These are phyloP conservation scores for Mesochorus sp. DNA, from an alignment of 2,888 invertebrate genomes.

Conservation along the genomic window DNA sequence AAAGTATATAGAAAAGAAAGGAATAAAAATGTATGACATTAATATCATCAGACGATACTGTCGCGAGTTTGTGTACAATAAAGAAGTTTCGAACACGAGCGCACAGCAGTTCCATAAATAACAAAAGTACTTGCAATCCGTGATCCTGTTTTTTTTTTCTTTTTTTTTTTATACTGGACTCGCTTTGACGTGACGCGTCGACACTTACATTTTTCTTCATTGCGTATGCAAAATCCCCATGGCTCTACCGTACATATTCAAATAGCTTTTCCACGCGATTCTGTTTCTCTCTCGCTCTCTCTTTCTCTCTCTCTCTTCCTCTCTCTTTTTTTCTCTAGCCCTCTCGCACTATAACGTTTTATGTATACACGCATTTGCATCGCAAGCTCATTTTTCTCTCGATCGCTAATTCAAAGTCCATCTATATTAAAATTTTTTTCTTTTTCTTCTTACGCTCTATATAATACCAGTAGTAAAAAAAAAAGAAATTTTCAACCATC, in stretches of 20 bases:
- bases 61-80: too few relatives aligned
- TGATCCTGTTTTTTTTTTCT: too few relatives aligned
- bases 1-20: too few relatives aligned
- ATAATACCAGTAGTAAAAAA: constrained; percentile 36
- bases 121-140: too few relatives aligned
- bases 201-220: constrained; percentile 53
- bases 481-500: constrained; percentile 36
- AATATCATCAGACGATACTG: too few relatives aligned
- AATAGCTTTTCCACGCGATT: constrained; percentile 54
- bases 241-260: constrained; percentile 46
- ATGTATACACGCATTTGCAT: constrained; percentile 52
- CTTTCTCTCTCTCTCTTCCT: constrained; percentile 30
- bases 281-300: constrained; percentile 30
- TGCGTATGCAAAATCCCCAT: constrained; percentile 50
- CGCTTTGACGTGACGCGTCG: constrained; percentile 9
- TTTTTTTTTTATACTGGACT: background rate
- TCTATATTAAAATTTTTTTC: constrained; percentile 63
- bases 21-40: background rate
- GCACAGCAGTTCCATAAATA: background rate
- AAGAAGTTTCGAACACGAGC: background rate
- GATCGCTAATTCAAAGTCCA: constrained; percentile 62
- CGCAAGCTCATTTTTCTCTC: constrained; percentile 57
- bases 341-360: constrained; percentile 25
- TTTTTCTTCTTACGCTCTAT: constrained; percentile 17
- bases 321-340: too few relatives aligned